A percentile compares a stretch with the other conserved stretches of the same genome.
These are phyloP conservation scores for Euplexia lucipara DNA, from an alignment of 2,888 invertebrate species.

Conservation along the genomic window DNA sequence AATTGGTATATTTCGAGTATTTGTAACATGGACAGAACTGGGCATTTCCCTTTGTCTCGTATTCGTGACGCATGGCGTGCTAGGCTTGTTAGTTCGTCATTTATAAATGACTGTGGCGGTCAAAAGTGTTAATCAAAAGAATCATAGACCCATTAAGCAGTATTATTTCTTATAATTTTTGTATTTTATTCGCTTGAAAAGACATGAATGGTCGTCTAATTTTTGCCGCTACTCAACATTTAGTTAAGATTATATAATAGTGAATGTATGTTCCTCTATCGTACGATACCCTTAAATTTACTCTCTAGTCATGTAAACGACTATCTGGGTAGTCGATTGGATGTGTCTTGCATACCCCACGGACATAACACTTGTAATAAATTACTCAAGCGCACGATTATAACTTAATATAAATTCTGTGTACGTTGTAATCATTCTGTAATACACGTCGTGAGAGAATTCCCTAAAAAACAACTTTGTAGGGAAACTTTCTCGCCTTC, in stretches of 20 bases:
- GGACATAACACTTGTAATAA: slow-evolving; percentile 35
- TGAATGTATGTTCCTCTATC: slow-evolving; percentile 50
- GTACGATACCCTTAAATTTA: slow-evolving; percentile 41
- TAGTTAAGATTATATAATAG: slow-evolving; percentile 37
- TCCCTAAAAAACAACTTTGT: slow-evolving; percentile 35
- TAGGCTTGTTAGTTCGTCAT: no score
- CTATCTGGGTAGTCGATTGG: slow-evolving; percentile 29
- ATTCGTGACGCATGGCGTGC: no score
- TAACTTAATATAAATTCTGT: slow-evolving; percentile 39
- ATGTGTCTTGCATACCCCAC: slow-evolving; percentile 43
- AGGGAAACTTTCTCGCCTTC: slow-evolving; percentile 47
- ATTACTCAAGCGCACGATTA: slow-evolving; percentile 36
- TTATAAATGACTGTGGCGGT: no score
- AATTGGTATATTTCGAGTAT: no score
- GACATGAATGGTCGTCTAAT: slow-evolving; percentile 1
- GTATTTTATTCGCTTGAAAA: slow-evolving; percentile 16
- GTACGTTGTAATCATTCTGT: slow-evolving; percentile 36
- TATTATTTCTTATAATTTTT: slow-evolving; percentile 51
- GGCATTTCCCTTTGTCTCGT: no score
- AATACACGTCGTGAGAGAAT: slow-evolving; percentile 43
- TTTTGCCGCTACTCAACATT: slow-evolving; percentile 11
- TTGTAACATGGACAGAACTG: no score
- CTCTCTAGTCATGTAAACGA: slow-evolving; percentile 60
- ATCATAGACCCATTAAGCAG: slow-evolving; percentile 39
- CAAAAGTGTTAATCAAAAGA: slow-evolving; percentile 10